These are phyloP conservation scores for Nomada fabriciana DNA, from an alignment of 2,888 invertebrate species.

Conservation along the genomic window DNA sequence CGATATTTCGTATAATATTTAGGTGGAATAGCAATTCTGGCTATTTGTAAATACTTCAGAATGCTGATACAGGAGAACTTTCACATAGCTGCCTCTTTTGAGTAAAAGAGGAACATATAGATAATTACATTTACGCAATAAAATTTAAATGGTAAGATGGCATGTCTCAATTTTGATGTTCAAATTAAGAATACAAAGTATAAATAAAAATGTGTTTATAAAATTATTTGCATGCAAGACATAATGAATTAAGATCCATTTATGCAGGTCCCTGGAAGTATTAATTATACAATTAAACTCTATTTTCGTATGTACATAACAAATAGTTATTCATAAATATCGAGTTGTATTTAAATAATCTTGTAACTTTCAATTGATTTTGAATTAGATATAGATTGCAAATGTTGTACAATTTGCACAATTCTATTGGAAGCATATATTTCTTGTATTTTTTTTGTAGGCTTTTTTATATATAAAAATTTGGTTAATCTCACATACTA, in stretches of 20 bases:
- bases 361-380: constrained; percentile 48
- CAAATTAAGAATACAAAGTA: constrained; percentile 37
- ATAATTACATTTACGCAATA: constrained; percentile 15
- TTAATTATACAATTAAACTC: constrained; percentile 60
- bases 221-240: constrained; percentile 52
- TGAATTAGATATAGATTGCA: constrained; percentile 28
- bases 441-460: constrained; percentile 17
- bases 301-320: constrained; percentile 65
- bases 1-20: constrained; percentile 42
- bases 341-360: constrained; percentile 57
- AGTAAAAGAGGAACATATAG: constrained; percentile 7
- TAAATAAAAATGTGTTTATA: constrained; percentile 58
- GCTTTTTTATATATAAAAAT: constrained; percentile 14
- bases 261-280: constrained; percentile 62
- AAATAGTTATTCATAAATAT: constrained; percentile 58
- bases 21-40: constrained; percentile 16
- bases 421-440: constrained; percentile 65
- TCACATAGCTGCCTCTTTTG: constrained; percentile 21
- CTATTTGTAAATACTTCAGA: constrained; percentile 36
- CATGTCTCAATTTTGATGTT: constrained; percentile 25
- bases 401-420: constrained; percentile 23
- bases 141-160: constrained; percentile 45
- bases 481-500: constrained; percentile 29
- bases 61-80: constrained; percentile 33
- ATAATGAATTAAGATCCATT: constrained; percentile 45